A percentile compares a stretch with the other conserved stretches of the same genome.
phyloP scores from a whole-genome alignment of 2,797 vertebrate genomes.

The Premnoplex brunnescens region DNA sequence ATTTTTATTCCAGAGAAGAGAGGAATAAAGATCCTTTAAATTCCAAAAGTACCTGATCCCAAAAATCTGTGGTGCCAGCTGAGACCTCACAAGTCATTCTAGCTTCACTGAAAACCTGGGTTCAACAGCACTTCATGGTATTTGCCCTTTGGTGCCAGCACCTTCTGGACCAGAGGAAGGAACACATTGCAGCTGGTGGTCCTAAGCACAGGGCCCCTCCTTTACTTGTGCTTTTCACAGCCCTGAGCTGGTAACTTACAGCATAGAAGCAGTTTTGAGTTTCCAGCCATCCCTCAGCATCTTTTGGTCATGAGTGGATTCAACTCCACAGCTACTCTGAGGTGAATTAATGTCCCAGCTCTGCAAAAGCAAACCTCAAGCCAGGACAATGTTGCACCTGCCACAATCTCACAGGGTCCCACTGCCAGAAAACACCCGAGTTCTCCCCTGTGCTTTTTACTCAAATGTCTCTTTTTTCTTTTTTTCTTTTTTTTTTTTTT shows the following conservation, averaged over 20 bases:
- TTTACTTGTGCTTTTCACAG: background rate
- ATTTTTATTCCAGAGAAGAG: background rate
- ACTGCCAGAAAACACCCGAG: background rate
- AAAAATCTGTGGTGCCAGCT: background rate
- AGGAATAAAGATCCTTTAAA: background rate
- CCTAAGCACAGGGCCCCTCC: background rate
- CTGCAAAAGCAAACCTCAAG: background rate
- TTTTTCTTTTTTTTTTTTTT: no score
- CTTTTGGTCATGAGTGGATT: background rate
- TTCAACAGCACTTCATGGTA: background rate
- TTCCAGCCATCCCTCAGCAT: background rate
- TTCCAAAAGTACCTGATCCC: background rate
- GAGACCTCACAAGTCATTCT: background rate
- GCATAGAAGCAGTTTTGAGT: background rate
- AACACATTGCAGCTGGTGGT: rapidly evolving
- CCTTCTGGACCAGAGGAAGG: background rate
- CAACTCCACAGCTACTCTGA: background rate
- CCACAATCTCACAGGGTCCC: background rate
- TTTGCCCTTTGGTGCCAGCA: background rate
- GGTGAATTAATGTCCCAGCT: background rate
- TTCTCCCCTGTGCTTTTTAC: background rate
- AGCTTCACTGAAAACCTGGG: background rate
- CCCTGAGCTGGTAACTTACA: background rate
- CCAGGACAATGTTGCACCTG: background rate
- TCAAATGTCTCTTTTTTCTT: background rate